Evolutionary conservation across 2,797 vertebrate species (phyloP).

Genomic region (Agapornis canus): DNA sequence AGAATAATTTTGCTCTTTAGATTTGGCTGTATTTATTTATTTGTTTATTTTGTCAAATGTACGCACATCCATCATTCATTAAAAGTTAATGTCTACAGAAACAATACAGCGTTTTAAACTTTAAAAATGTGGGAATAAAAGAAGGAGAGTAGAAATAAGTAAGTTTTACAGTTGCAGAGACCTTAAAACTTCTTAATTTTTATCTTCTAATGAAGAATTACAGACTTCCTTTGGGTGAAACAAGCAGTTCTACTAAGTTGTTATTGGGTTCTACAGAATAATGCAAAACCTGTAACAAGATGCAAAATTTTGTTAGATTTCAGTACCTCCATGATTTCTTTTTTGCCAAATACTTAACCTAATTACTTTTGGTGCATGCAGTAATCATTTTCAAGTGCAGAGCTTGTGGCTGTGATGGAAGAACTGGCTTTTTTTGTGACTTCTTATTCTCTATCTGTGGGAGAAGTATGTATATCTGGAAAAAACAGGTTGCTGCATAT

Average conservation of each 20-base stretch:
- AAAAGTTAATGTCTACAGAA: not conserved
- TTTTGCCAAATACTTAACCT: not conserved
- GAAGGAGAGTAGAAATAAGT: not conserved
- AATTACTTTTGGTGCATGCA: not conserved
- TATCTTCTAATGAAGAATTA: not conserved
- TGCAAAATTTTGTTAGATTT: not conserved
- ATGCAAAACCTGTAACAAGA: not conserved
- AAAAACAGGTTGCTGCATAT: not conserved
- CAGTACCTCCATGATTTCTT: accelerated
- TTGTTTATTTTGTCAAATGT: not conserved
- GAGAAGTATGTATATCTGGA: not conserved
- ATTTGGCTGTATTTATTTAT: not conserved
- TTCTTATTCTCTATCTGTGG: not conserved
- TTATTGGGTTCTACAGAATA: not conserved
- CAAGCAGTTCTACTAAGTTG: not conserved
- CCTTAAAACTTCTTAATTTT: not conserved
- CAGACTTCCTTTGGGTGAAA: not conserved
- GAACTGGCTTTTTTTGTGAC: not conserved
- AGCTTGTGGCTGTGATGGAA: not conserved
- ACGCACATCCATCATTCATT: not conserved
- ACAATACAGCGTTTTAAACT: not conserved
- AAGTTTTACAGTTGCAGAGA: not conserved
- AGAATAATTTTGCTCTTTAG: not conserved
- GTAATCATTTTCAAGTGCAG: not conserved
- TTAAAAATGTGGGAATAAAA: not conserved